These are phyloP conservation scores for Diplazon laetatorius DNA, from an alignment of 2,888 invertebrate genomes.

Conservation along the genomic window DNA sequence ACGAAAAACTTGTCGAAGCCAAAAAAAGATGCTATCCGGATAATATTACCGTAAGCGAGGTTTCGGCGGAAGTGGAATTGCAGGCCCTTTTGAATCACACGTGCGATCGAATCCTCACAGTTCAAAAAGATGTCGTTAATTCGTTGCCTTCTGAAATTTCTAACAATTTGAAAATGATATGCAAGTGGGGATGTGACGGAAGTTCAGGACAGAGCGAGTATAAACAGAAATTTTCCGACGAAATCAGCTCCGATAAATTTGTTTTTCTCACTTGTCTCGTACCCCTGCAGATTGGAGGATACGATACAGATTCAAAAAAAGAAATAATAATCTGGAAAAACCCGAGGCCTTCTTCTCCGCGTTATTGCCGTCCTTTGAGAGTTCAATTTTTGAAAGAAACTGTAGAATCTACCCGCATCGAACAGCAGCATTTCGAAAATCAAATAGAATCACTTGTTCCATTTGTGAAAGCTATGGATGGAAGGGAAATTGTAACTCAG, in stretches of 20 bases:
- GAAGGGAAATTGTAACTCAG: slow-evolving; percentile 51
- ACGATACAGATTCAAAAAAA: background rate
- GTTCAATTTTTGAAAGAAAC: slow-evolving; percentile 59
- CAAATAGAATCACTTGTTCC: slow-evolving; percentile 58
- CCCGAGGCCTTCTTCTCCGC: slow-evolving; percentile 56
- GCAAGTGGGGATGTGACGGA: slow-evolving; percentile 70
- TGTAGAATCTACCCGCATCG: slow-evolving; percentile 31
- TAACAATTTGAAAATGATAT: slow-evolving; percentile 63
- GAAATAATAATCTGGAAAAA: slow-evolving; percentile 59
- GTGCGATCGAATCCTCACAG: slow-evolving; percentile 55
- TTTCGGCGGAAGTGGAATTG: slow-evolving; percentile 62
- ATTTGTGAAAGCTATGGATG: slow-evolving; percentile 55
- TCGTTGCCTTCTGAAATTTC: too few species aligned
- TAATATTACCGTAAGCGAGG: background rate
- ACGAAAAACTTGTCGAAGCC: slow-evolving; percentile 58
- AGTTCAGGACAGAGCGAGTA: slow-evolving; percentile 60
- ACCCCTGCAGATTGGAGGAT: slow-evolving; percentile 46
- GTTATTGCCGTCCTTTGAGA: slow-evolving; percentile 62
- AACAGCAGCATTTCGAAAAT: slow-evolving; percentile 49
- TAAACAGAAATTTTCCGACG: too few species aligned
- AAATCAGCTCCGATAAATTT: too few species aligned
- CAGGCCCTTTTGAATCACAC: slow-evolving; percentile 68
- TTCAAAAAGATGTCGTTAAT: slow-evolving; percentile 53
- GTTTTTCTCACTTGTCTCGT: too few species aligned
- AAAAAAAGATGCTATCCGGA: slow-evolving; percentile 67